A percentile compares a stretch with the other conserved stretches of the same genome.
Evolutionary conservation across 2,888 invertebrate genomes (phyloP).

Genomic region (Rhogogaster chlorosoma): DNA sequence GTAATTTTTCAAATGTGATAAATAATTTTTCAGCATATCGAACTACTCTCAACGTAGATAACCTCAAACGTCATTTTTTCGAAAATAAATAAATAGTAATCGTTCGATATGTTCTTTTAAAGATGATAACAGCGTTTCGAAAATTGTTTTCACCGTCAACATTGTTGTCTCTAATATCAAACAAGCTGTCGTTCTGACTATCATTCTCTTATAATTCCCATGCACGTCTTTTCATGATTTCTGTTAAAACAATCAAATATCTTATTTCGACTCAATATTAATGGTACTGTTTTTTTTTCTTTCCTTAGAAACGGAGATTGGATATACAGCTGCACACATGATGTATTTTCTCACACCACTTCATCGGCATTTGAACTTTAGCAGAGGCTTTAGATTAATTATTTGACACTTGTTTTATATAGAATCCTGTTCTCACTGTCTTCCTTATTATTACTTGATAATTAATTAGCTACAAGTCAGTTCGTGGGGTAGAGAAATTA

Average conservation of each 20-base stretch:
- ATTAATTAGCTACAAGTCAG: neutral
- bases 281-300: neutral
- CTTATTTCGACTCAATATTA: neutral
- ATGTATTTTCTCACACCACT: neutral
- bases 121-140: neutral
- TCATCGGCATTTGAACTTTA: neutral
- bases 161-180: no score
- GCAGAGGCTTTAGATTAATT: neutral
- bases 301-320: constrained; percentile 24
- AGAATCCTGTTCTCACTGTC: neutral
- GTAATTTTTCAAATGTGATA: neutral
- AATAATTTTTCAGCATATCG: neutral
- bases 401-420: neutral
- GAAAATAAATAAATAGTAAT: neutral
- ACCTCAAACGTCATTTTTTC: neutral
- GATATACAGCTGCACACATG: neutral
- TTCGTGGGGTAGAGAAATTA: neutral
- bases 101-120: neutral
- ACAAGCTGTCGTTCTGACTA: no score
- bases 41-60: neutral
- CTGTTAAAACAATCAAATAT: neutral
- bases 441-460: neutral
- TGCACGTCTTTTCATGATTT: neutral
- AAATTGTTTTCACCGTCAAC: no score
- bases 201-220: neutral